Conservation (phyloP, 2,888 invertebrate species). For the Stenchaetothrips biformis region DNA sequence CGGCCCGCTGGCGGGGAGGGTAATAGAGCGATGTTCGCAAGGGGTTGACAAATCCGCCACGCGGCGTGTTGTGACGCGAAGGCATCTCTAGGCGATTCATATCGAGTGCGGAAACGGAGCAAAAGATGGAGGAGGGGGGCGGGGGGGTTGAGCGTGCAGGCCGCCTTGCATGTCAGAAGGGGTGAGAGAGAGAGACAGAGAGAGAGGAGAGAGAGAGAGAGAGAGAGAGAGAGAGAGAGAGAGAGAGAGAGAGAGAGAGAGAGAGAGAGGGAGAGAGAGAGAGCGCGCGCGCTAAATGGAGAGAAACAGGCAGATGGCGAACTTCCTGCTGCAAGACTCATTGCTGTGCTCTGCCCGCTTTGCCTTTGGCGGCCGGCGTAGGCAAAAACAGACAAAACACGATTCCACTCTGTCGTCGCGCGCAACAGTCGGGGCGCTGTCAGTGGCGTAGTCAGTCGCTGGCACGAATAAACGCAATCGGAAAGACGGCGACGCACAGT, state of each 20-base stretch:
- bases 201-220: slow-evolving; percentile 1
- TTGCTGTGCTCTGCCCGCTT: too few species aligned
- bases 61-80: not conserved
- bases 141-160: not conserved
- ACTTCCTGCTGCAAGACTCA: not conserved
- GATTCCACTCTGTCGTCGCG: too few species aligned
- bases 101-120: slow-evolving; percentile 8
- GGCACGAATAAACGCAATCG: too few species aligned
- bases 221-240: slow-evolving; percentile 1
- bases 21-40: not conserved
- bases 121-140: not conserved
- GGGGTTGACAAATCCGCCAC: not conserved
- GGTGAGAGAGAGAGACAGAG: not conserved
- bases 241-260: not conserved
- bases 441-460: too few species aligned
- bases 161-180: not conserved
- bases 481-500: too few species aligned
- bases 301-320: slow-evolving; percentile 12
- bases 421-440: too few species aligned
- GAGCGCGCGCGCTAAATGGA: not conserved
- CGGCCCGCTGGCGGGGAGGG: not conserved
- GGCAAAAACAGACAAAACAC: too few species aligned
- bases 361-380: too few species aligned
- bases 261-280: not conserved
- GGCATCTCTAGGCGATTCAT: not conserved